Evolutionary conservation across 2,113 vertebrate genomes (phyloP).

Genomic region (Elachura formosa): DNA sequence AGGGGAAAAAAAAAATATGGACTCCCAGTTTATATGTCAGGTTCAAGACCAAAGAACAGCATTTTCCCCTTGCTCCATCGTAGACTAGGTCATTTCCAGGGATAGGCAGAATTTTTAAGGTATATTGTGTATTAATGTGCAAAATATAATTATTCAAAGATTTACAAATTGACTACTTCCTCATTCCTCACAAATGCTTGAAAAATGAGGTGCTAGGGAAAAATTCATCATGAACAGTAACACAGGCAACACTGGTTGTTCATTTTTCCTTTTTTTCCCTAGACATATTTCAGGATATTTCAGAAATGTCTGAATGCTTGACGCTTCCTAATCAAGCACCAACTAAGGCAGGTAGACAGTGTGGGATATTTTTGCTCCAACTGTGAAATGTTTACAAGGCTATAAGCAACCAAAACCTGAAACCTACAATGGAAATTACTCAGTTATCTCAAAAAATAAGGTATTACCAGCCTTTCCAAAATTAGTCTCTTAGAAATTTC

Average conservation of each 20-base stretch:
- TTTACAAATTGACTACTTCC: background rate
- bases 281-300: background rate
- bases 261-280: background rate
- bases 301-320: background rate
- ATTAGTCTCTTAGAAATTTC: background rate
- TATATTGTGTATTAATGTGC: background rate
- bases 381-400: background rate
- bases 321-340: background rate
- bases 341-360: background rate
- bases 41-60: background rate
- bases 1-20: accelerated
- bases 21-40: background rate
- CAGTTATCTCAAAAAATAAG: background rate
- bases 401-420: background rate
- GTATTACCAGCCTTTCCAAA: background rate
- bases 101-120: background rate
- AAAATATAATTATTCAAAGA: background rate
- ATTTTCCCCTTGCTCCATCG: background rate
- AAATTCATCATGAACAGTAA: background rate
- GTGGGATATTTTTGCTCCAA: background rate
- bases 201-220: background rate
- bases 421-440: background rate
- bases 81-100: background rate
- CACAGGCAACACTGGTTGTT: background rate
- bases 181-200: background rate